Evolutionary conservation across 2,797 vertebrate species (phyloP).

Genomic region (Sciurus vulgaris): DNA sequence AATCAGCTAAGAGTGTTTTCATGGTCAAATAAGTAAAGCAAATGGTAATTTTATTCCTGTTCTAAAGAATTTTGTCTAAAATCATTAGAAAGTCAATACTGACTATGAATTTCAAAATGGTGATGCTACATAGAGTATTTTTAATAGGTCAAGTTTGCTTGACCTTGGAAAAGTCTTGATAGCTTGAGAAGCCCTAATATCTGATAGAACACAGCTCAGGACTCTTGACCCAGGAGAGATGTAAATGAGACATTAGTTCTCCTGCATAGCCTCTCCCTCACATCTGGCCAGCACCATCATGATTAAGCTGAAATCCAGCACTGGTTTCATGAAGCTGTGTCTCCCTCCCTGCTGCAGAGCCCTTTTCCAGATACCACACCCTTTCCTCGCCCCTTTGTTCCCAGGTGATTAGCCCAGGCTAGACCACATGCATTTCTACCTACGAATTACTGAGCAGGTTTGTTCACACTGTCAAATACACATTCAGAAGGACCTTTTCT

Average conservation of each 20-base stretch:
- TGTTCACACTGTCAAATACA: neutral
- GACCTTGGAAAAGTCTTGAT: neutral
- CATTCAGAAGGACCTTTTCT: neutral
- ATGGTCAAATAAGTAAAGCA: neutral
- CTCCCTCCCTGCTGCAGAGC: neutral
- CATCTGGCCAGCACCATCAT: neutral
- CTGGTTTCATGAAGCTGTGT: neutral
- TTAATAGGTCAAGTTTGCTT: neutral
- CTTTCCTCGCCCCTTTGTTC: neutral
- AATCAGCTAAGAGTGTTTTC: neutral
- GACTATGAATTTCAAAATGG: constrained; percentile 34
- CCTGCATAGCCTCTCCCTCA: neutral
- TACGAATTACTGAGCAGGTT: neutral
- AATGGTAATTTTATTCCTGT: constrained; percentile 9
- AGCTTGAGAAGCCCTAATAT: neutral
- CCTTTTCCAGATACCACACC: neutral
- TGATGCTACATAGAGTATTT: neutral
- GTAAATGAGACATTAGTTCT: neutral
- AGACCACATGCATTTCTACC: neutral
- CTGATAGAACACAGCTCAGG: neutral
- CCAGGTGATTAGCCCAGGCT: neutral
- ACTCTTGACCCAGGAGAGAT: neutral
- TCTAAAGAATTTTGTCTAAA: constrained; percentile 26
- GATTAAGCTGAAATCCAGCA: neutral
- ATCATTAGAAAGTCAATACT: neutral